phyloP scores from a whole-genome alignment of 1,140 invertebrate genomes.

The roundworm (Caenorhabditis elegans) region DNA sequence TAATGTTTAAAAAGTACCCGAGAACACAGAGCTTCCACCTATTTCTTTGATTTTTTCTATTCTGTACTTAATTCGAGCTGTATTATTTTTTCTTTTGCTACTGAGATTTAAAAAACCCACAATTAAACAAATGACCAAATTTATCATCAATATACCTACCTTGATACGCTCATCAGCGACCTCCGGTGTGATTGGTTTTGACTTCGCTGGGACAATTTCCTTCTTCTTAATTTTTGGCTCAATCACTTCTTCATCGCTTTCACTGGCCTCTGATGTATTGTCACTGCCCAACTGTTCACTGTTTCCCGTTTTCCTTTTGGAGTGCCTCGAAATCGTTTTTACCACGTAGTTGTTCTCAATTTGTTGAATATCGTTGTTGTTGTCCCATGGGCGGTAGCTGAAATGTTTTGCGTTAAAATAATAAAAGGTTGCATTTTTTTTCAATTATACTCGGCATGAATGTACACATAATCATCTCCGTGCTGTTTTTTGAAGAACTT shows the following conservation, averaged over 20 bases:
- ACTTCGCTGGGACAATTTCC: not conserved
- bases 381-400: slow-evolving; percentile 44
- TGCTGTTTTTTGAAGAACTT: slow-evolving; percentile 27
- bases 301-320: not conserved
- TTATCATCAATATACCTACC: too few species aligned
- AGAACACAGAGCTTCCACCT: too few species aligned
- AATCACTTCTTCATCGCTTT: not conserved
- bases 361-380: slow-evolving; percentile 43
- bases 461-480: slow-evolving; percentile 35
- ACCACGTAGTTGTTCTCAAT: slow-evolving; percentile 36
- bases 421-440: not conserved
- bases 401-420: not conserved
- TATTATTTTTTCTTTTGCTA: too few species aligned
- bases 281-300: slow-evolving; percentile 1
- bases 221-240: not conserved
- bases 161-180: not conserved
- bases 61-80: too few species aligned
- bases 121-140: too few species aligned
- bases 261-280: slow-evolving; percentile 1
- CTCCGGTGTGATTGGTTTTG: not conserved
- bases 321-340: slow-evolving; percentile 14
- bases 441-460: slow-evolving; percentile 35
- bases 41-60: too few species aligned
- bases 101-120: too few species aligned
- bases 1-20: too few species aligned